These are phyloP conservation scores for Neocrepidodera transversa DNA, from an alignment of 2,888 invertebrate species.

Conservation along the genomic window DNA sequence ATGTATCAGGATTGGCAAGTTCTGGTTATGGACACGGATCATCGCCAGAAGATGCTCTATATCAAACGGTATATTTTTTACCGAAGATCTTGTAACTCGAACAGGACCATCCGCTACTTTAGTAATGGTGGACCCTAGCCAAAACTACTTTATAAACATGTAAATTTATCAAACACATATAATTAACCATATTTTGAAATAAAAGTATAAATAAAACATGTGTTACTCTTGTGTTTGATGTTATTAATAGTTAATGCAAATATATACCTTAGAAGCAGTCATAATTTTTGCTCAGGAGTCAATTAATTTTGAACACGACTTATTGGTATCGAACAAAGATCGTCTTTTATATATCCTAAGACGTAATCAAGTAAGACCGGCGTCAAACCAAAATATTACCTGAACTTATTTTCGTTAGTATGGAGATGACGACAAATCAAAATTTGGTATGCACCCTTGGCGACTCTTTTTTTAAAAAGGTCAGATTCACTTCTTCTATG, in stretches of 20 bases:
- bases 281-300: constrained; percentile 40
- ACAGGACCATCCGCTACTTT: constrained; percentile 13
- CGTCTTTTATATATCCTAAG: constrained; percentile 21
- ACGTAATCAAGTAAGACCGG: constrained; percentile 22
- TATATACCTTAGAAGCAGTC: constrained; percentile 42
- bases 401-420: constrained; percentile 34
- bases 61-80: constrained; percentile 17
- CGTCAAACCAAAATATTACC: constrained; percentile 22
- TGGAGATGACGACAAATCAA: constrained; percentile 33
- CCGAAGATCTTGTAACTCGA: constrained; percentile 18
- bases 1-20: constrained; percentile 16
- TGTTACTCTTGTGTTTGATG: constrained; percentile 20
- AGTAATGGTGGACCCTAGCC: constrained; percentile 8
- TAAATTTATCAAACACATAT: constrained; percentile 19
- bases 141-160: constrained; percentile 11
- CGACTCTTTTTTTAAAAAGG: constrained; percentile 29
- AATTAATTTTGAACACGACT: constrained; percentile 35
- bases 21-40: constrained; percentile 11
- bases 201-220: constrained; percentile 3
- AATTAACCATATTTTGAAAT: constrained; percentile 15
- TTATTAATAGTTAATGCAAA: constrained; percentile 20
- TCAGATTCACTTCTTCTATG: constrained; percentile 30
- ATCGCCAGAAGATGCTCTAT: constrained; percentile 18
- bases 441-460: constrained; percentile 31
- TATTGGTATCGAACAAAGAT: constrained; percentile 26